A percentile compares a stretch with the other conserved stretches of the same genome.
phyloP scores from a whole-genome alignment of 2,888 invertebrate genomes.

The Melanostoma mellinum region DNA sequence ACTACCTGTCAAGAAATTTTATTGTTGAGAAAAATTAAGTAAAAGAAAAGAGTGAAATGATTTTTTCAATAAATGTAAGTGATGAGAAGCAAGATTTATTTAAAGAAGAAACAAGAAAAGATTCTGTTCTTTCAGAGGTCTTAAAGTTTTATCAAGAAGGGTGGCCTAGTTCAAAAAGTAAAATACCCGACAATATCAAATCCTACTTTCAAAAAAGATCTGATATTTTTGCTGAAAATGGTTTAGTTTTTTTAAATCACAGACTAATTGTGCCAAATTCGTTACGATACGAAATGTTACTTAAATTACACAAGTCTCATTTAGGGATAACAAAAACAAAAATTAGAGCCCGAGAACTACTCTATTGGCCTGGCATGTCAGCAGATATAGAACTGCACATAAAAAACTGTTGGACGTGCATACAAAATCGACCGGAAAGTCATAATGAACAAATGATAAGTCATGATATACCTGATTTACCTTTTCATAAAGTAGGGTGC shows the following conservation, averaged over 20 bases:
- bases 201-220: conserved; percentile 1
- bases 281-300: conserved; percentile 7
- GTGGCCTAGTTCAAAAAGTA: neutral
- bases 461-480: conserved; percentile 17
- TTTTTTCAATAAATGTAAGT: conserved; percentile 25
- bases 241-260: conserved; percentile 6
- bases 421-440: neutral
- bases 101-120: conserved; percentile 10
- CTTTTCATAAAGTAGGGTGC: conserved; percentile 26
- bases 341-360: conserved; percentile 12
- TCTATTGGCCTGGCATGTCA: conserved; percentile 3
- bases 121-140: conserved; percentile 15
- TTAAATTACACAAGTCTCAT: conserved; percentile 1
- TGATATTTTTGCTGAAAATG: conserved; percentile 8
- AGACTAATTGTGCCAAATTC: conserved; percentile 8
- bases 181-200: conserved; percentile 1
- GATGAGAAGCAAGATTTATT: conserved; percentile 12
- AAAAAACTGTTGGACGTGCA: conserved; percentile 6
- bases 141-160: neutral
- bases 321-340: conserved; percentile 16
- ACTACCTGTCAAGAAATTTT: conserved; percentile 10
- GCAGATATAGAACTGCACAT: neutral
- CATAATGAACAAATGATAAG: neutral
- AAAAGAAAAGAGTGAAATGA: conserved; percentile 10
- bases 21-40: conserved; percentile 14